A percentile compares a stretch with the other conserved stretches of the same genome.
phyloP scores from a whole-genome alignment of 2,888 invertebrate species.

The Julus scandinavius region DNA sequence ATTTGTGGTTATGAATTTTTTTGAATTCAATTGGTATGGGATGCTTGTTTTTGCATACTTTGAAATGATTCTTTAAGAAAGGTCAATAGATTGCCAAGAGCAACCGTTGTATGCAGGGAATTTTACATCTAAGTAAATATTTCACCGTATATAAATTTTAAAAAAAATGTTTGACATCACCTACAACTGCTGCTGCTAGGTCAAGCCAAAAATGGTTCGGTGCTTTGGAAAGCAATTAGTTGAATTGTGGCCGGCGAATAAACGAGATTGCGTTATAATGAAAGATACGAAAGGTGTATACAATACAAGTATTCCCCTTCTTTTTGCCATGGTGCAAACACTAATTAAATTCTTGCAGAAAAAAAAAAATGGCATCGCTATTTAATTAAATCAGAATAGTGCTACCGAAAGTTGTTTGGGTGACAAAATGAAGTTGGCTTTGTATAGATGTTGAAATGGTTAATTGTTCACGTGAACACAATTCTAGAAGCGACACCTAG shows the following conservation, averaged over 20 bases:
- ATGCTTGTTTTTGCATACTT: no score
- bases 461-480: neutral
- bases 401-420: neutral
- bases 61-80: no score
- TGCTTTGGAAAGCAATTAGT: neutral
- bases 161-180: neutral
- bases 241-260: neutral
- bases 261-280: slow-evolving; percentile 33
- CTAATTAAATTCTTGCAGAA: slow-evolving; percentile 8
- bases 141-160: neutral
- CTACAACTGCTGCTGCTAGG: neutral
- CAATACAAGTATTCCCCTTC: neutral
- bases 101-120: no score
- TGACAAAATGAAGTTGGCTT: neutral
- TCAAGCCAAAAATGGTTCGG: neutral
- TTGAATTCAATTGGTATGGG: no score
- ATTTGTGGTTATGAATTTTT: no score
- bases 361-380: neutral
- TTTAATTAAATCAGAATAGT: slow-evolving; percentile 12
- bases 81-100: no score
- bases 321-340: neutral
- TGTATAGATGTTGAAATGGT: neutral
- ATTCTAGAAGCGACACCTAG: neutral
- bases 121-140: no score
- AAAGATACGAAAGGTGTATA: slow-evolving; percentile 8